Evolutionary conservation across 2,797 vertebrate genomes (phyloP).

Genomic region (Melanotaenia maccullochi): DNA sequence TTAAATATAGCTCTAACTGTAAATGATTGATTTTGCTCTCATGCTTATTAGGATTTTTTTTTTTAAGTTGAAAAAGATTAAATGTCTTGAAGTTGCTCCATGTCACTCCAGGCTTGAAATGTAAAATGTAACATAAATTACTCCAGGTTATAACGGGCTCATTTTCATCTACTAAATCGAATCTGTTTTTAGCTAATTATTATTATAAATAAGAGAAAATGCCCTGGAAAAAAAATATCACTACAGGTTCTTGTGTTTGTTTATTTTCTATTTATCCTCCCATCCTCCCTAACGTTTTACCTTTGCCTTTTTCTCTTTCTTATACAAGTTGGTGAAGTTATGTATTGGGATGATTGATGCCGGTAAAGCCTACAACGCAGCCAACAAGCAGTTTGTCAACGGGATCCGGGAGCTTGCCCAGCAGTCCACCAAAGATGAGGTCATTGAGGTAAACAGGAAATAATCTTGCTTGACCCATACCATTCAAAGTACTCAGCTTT

Average conservation of each 20-base stretch:
- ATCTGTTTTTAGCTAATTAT: neutral
- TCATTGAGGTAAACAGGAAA: conserved; percentile 89
- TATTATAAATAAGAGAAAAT: conserved; percentile 15
- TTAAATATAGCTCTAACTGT: neutral
- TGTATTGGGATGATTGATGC: conserved; percentile 98
- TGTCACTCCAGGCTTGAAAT: neutral
- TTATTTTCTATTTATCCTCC: conserved; percentile 5
- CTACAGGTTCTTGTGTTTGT: conserved; percentile 6
- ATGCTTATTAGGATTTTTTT: too few relatives aligned
- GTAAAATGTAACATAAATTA: neutral
- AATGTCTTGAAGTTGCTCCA: neutral
- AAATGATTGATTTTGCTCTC: neutral
- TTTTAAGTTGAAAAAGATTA: too few relatives aligned
- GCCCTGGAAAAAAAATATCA: conserved; percentile 8
- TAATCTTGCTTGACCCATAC: neutral
- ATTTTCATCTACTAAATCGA: neutral
- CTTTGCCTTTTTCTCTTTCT: conserved; percentile 22
- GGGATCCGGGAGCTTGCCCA: conserved; percentile 95
- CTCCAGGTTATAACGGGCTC: neutral
- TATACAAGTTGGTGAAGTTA: conserved; percentile 91
- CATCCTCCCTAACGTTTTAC: neutral
- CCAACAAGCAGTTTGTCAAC: conserved; percentile 96
- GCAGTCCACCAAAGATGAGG: conserved; percentile 91
- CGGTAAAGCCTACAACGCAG: conserved; percentile 94
- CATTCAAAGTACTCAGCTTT: neutral